Evolutionary conservation across 2,113 vertebrate genomes (phyloP).

Genomic region (Myrmecobius fasciatus): DNA sequence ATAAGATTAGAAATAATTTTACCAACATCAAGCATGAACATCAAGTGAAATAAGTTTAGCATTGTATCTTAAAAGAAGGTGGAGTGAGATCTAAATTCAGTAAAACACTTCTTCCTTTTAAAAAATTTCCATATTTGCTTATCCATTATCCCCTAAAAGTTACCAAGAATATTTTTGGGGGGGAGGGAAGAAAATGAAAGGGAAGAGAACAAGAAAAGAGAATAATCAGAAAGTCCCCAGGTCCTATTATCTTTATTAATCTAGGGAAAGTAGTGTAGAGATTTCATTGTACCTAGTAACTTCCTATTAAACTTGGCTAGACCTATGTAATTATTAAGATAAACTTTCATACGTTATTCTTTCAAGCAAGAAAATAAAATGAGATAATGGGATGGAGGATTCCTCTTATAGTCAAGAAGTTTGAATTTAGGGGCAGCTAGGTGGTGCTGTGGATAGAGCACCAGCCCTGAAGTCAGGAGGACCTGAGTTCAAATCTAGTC

Average conservation of each 20-base stretch:
- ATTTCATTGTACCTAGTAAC: neutral
- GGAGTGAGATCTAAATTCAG: constrained; percentile 48
- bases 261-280: constrained; percentile 15
- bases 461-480: too few relatives aligned
- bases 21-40: constrained; percentile 39
- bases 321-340: neutral
- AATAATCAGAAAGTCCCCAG: neutral
- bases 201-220: neutral
- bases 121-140: neutral
- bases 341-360: neutral
- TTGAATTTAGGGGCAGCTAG: too few relatives aligned
- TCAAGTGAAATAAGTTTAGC: constrained; percentile 15
- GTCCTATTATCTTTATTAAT: neutral
- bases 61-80: constrained; percentile 50
- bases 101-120: constrained; percentile 30
- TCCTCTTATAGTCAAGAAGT: neutral
- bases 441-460: too few relatives aligned
- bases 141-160: neutral
- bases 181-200: neutral
- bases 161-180: neutral
- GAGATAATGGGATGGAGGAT: neutral
- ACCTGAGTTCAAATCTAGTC: too few relatives aligned
- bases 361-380: neutral
- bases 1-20: constrained; percentile 57
- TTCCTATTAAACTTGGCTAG: neutral